These are phyloP conservation scores for Melanotaenia parkinsoni DNA, from an alignment of 2,797 vertebrate species.

Conservation along the genomic window DNA sequence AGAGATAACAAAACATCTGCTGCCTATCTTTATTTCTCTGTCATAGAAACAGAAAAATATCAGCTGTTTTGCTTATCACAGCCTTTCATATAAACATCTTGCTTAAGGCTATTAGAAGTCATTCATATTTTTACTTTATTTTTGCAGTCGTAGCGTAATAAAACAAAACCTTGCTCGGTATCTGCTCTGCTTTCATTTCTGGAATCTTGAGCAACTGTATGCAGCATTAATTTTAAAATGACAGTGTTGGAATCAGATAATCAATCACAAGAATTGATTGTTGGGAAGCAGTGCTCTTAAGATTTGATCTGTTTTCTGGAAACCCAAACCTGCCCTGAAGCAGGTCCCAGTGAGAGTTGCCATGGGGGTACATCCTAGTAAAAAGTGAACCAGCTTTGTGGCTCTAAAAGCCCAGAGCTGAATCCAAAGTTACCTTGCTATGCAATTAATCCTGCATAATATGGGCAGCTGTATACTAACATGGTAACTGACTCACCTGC, in stretches of 20 bases:
- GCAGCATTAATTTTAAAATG: too few relatives aligned
- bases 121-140: constrained; percentile 30
- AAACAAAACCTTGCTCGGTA: constrained; percentile 36
- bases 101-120: constrained; percentile 19
- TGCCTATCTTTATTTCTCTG: constrained; percentile 20
- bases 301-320: background rate
- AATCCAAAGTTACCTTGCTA: background rate
- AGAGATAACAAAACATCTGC: constrained; percentile 44
- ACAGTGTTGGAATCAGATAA: too few relatives aligned
- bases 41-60: constrained; percentile 37
- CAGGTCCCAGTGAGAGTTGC: background rate
- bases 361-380: background rate
- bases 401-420: background rate
- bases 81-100: constrained; percentile 44
- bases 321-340: too few relatives aligned
- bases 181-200: background rate
- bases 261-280: background rate
- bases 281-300: background rate
- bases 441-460: background rate
- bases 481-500: background rate
- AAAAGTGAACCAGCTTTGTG: background rate
- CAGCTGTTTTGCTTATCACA: constrained; percentile 37
- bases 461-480: background rate
- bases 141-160: constrained; percentile 20
- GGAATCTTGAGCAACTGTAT: too few relatives aligned